Evolutionary conservation across 2,797 vertebrate species (phyloP).

Genomic region (Ptychobarbus kaznakovi): DNA sequence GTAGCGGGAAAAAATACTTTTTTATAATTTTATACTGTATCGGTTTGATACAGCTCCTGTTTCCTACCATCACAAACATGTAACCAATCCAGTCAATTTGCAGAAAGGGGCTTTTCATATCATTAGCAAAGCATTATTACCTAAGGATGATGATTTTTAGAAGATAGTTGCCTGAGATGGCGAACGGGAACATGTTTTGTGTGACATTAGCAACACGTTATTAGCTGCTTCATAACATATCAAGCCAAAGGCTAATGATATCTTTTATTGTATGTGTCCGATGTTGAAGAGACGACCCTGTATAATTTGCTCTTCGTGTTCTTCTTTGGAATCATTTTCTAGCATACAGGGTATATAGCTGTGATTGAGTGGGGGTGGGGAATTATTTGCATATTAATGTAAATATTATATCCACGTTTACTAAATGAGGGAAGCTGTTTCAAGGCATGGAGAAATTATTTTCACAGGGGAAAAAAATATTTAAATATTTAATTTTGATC

Average conservation of each 20-base stretch:
- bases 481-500: not conserved
- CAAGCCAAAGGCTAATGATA: conserved; percentile 11
- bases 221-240: conserved; percentile 1
- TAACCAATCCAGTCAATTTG: not conserved
- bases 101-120: not conserved
- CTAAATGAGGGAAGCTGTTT: not conserved
- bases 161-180: not conserved
- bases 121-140: conserved; percentile 1
- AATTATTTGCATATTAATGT: not conserved
- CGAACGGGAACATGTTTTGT: not conserved
- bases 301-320: not conserved
- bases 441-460: not conserved
- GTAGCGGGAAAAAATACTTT: accelerated
- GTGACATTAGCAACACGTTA: not conserved
- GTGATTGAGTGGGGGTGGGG: not conserved
- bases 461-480: not conserved
- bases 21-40: not conserved
- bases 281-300: not conserved
- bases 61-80: not conserved
- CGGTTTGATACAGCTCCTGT: not conserved
- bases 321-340: not conserved
- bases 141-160: not conserved
- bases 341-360: not conserved
- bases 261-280: not conserved
- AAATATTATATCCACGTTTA: not conserved